Base-by-base conservation (phyloP, 2,113 vertebrate species). In the Entomyzon cyanotis region DNA sequence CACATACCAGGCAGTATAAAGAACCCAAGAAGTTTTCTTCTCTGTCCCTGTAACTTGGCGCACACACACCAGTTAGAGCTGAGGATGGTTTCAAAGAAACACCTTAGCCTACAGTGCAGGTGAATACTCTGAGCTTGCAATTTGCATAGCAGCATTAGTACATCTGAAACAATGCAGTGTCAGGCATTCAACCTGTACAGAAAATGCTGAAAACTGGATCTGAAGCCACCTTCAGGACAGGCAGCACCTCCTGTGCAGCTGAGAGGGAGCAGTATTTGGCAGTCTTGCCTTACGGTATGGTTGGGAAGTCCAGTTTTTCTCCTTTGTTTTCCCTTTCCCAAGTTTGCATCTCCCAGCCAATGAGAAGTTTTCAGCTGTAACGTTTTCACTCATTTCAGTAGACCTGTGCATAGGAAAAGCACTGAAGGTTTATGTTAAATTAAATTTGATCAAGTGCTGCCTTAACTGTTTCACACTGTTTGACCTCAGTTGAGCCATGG, bases 121-220 rank as follows among this genome's bases (percentile, higher is more conserved):
- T 28, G 23, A 56, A 52, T 10, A 39, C 10, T 39, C 63, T 76
- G 59, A 69, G 27, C n/a, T 80, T n/a, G 14, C 4, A 24, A 2
- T n/a, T 53, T 16, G 22, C 1, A 0, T 2, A 3, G n/a, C 41
- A 70, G 19, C 53, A 42, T 4, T 42, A 7, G 28, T 35, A 30
- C 1, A 4, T 2, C 5, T 9, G 21, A 86, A 91, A 44, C 44
- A n/a, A 56, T 70, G 37, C 19, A 52, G 4, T 9, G 41, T 10
- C 12, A 47, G 37, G n/a, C 21, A 18, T 50, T 2, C 41, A 59
- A 10, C 4, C 55, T 31, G 46, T 21, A 21, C 56, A 71, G 46
- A 31, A 44, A 25, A 3, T 42, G 63, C 49, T 81, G 15, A 49
- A 33, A 53, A n/a, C 2, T n/a, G 21, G 8, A 37, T 17, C 28